Conservation (phyloP, 1,140 invertebrate species). For the Chrysoperla carnea region DNA sequence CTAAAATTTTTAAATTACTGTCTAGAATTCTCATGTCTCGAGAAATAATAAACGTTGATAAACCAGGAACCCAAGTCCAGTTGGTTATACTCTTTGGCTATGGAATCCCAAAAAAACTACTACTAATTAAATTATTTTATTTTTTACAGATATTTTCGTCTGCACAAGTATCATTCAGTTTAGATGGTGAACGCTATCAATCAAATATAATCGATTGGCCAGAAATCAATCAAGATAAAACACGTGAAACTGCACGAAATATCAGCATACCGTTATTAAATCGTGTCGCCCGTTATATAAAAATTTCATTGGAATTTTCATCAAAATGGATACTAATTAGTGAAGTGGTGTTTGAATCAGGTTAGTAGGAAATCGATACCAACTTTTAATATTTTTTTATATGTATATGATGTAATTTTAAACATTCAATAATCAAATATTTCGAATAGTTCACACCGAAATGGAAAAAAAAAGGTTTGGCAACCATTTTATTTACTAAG, state of each 20-base stretch:
- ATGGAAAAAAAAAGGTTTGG: no score
- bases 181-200: slow-evolving; percentile 57
- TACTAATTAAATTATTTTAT: slow-evolving; percentile 1
- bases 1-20: no score
- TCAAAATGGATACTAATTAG: slow-evolving; percentile 75
- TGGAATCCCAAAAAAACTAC: no score
- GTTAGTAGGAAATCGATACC: slow-evolving; percentile 25
- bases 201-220: slow-evolving; percentile 31
- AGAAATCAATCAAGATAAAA: slow-evolving; percentile 45
- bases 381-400: no score
- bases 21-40: no score
- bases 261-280: slow-evolving; percentile 64
- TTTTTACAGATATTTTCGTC: slow-evolving; percentile 44
- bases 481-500: no score
- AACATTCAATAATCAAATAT: no score
- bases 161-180: slow-evolving; percentile 56
- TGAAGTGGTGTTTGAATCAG: slow-evolving; percentile 66
- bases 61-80: no score
- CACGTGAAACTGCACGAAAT: slow-evolving; percentile 63
- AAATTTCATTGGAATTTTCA: slow-evolving; percentile 65
- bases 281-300: slow-evolving; percentile 55
- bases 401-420: no score
- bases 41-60: no score
- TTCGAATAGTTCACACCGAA: no score
- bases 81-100: no score